These are phyloP conservation scores for Salvelinus fontinalis DNA, from an alignment of 2,113 vertebrate species.

Conservation along the genomic window DNA sequence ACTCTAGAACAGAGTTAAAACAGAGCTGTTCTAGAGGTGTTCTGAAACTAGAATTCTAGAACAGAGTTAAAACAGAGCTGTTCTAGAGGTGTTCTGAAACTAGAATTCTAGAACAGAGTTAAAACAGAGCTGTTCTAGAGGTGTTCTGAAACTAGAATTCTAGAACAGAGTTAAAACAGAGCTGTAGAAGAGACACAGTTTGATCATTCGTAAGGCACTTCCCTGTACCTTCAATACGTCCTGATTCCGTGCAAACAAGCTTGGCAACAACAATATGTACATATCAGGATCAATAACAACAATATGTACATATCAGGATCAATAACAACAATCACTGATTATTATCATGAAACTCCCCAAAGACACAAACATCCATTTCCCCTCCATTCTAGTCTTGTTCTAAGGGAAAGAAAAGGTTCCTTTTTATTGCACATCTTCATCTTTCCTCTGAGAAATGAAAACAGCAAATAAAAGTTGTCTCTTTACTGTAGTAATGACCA, in stretches of 20 bases:
- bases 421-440: not conserved
- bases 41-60: not conserved
- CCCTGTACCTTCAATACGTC: conserved; percentile 12
- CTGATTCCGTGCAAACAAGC: conserved; percentile 37
- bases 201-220: conserved; percentile 48
- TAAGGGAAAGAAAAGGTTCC: not conserved
- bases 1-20: not conserved
- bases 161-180: not conserved
- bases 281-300: conserved; percentile 10
- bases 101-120: not conserved
- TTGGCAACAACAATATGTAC: conserved; percentile 23
- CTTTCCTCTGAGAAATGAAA: not conserved
- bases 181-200: not conserved
- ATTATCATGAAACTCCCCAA: not conserved
- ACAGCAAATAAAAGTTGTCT: not conserved
- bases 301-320: not conserved
- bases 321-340: not conserved
- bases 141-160: not conserved
- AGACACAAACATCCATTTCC: not conserved
- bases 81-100: not conserved
- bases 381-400: not conserved
- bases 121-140: not conserved
- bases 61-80: not conserved
- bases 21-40: not conserved
- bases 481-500: not conserved